Percentiles rank a stretch among this genome's conserved stretches.
phyloP scores from a whole-genome alignment of 2,888 invertebrate genomes.

The Hermodice carunculata region DNA sequence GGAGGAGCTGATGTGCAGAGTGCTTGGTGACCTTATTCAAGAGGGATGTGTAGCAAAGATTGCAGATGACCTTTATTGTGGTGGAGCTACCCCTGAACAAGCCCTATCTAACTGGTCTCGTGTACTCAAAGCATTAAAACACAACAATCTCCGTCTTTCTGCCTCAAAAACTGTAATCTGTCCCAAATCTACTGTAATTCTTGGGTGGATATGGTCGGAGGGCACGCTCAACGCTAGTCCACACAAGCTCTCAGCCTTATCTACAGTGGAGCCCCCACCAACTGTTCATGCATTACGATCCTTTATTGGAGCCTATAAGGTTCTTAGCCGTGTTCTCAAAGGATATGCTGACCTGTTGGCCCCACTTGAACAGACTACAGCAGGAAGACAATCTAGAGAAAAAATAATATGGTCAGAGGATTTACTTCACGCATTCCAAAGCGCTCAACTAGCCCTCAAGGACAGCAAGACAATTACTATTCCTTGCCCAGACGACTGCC shows the following conservation, averaged over 20 bases:
- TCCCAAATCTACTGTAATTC: too few species aligned
- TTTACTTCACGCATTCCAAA: background rate
- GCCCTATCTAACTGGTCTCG: background rate
- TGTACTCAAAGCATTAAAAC: background rate
- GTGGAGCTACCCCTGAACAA: conserved; percentile 1
- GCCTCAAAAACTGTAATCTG: background rate
- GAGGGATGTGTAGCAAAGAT: conserved; percentile 24
- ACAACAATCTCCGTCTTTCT: background rate
- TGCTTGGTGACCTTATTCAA: conserved; percentile 30
- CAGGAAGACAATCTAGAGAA: background rate
- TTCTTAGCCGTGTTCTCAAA: background rate
- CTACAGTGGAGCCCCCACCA: background rate
- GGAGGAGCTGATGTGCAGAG: conserved; percentile 31
- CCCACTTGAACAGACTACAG: background rate
- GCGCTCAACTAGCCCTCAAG: background rate
- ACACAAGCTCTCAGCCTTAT: background rate
- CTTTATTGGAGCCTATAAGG: background rate
- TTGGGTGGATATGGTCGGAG: conserved; percentile 7
- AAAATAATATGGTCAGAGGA: background rate
- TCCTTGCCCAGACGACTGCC: background rate
- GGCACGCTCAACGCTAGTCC: background rate
- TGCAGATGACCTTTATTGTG: conserved; percentile 22
- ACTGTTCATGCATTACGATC: background rate
- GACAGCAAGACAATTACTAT: background rate
- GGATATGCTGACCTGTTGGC: background rate